phyloP scores from a whole-genome alignment of 2,797 vertebrate genomes.

The Tachyglossus aculeatus region DNA sequence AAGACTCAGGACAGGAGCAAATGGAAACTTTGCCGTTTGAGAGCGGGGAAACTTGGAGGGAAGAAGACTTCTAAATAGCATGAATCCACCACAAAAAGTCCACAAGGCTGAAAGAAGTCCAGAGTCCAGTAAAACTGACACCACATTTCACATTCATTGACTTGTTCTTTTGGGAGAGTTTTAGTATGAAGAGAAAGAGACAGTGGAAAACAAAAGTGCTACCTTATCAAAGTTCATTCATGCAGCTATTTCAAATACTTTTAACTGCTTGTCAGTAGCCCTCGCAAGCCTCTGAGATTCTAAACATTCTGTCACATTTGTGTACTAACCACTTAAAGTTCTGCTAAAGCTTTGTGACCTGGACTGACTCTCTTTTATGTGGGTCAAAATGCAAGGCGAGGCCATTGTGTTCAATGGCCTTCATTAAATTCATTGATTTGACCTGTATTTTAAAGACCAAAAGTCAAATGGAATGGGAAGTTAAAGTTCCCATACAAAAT shows the following conservation, averaged over 20 bases:
- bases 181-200: slow-evolving; percentile 84
- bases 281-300: slow-evolving; percentile 88
- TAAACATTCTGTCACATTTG: slow-evolving; percentile 97
- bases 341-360: slow-evolving; percentile 94
- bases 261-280: slow-evolving; percentile 96
- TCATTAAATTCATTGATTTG: slow-evolving; percentile 99
- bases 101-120: slow-evolving; percentile 68
- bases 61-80: slow-evolving; percentile 75
- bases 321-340: slow-evolving; percentile 98
- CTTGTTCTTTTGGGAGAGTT: slow-evolving; percentile 86
- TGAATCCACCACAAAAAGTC: slow-evolving; percentile 73
- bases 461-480: slow-evolving; percentile 98
- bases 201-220: slow-evolving; percentile 86
- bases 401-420: slow-evolving; percentile 92
- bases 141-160: slow-evolving; percentile 88
- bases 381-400: slow-evolving; percentile 96
- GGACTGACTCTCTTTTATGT: slow-evolving; percentile 94
- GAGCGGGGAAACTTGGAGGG: slow-evolving; percentile 65
- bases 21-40: slow-evolving; percentile 49
- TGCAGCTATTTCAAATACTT: slow-evolving; percentile 92
- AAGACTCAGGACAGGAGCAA: slow-evolving; percentile 29
- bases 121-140: slow-evolving; percentile 79
- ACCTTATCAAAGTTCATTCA: slow-evolving; percentile 92
- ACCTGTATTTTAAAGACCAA: slow-evolving; percentile 97
- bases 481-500: slow-evolving; percentile 88